Evolutionary conservation across 37 sponge, comb jelly and placozoan species (phyloP).

Genomic region (Mnemiopsis leidyi): DNA sequence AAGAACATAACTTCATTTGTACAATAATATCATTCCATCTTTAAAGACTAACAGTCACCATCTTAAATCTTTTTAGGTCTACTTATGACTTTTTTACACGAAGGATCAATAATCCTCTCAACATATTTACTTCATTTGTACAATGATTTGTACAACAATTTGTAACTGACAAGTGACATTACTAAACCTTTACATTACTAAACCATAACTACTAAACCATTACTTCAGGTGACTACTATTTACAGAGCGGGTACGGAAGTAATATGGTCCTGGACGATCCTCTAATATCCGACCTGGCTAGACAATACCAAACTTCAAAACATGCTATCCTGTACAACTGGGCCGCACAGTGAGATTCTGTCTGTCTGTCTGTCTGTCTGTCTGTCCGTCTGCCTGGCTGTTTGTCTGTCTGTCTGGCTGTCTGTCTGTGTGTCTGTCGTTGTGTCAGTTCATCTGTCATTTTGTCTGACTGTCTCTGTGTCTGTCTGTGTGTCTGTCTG

Average conservation of each 20-base stretch:
- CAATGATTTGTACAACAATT: too few species aligned
- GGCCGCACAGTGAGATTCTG: constrained; percentile 6
- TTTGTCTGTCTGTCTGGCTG: too few species aligned
- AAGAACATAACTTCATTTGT: too few species aligned
- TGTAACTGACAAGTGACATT: too few species aligned
- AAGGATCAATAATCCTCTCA: neutral
- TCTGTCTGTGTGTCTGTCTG: too few species aligned
- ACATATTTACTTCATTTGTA: neutral
- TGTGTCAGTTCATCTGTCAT: neutral
- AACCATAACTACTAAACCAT: neutral
- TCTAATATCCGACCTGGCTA: neutral
- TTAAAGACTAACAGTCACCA: too few species aligned
- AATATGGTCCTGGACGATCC: neutral
- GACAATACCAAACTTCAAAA: neutral
- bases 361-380: neutral
- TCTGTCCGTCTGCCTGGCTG: too few species aligned
- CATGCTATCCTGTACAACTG: constrained; percentile 29
- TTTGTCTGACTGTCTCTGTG: neutral
- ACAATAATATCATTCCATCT: too few species aligned
- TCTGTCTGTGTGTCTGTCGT: neutral
- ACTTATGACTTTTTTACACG: too few species aligned
- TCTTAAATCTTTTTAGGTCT: too few species aligned
- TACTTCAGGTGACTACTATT: constrained; percentile 19
- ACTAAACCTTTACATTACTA: neutral
- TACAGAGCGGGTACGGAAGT: neutral